Conservation (phyloP, 2,888 invertebrate genomes). For the Gandaritis pyraliata region DNA sequence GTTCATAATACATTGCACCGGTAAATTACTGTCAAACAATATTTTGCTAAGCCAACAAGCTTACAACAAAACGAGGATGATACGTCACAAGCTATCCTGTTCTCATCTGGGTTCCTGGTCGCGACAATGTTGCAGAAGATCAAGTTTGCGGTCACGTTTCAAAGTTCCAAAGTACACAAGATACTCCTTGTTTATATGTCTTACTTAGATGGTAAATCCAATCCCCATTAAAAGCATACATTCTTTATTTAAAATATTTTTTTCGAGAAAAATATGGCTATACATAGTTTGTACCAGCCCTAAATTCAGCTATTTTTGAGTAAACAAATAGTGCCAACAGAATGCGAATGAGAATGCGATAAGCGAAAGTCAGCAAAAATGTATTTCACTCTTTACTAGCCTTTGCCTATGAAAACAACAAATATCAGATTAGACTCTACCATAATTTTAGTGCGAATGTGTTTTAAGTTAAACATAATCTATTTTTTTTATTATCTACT, state of each 20-base stretch:
- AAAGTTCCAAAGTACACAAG: no score
- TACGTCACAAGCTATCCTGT: constrained; percentile 11
- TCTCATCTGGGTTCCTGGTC: not conserved
- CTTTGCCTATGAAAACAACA: constrained; percentile 5
- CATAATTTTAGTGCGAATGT: constrained; percentile 58
- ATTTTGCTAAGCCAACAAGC: constrained; percentile 16
- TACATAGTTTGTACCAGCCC: no score
- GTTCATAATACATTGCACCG: constrained; percentile 3
- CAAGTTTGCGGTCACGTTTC: constrained; percentile 1
- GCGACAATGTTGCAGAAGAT: constrained; percentile 15
- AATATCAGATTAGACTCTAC: constrained; percentile 57
- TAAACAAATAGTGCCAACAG: not conserved
- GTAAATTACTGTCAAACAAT: constrained; percentile 12
- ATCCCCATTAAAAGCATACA: no score
- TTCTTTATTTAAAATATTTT: no score
- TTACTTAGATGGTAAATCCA: no score
- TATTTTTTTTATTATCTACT: constrained; percentile 37
- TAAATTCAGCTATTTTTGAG: not conserved
- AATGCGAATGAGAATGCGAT: not conserved
- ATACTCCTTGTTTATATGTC: no score
- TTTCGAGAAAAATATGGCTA: no score
- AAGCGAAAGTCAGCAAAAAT: not conserved
- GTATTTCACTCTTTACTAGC: not conserved
- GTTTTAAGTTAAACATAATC: constrained; percentile 54
- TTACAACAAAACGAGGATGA: constrained; percentile 15